Evolutionary conservation across 2,888 invertebrate genomes (phyloP).

Genomic region (Drosophila nr. medialis): DNA sequence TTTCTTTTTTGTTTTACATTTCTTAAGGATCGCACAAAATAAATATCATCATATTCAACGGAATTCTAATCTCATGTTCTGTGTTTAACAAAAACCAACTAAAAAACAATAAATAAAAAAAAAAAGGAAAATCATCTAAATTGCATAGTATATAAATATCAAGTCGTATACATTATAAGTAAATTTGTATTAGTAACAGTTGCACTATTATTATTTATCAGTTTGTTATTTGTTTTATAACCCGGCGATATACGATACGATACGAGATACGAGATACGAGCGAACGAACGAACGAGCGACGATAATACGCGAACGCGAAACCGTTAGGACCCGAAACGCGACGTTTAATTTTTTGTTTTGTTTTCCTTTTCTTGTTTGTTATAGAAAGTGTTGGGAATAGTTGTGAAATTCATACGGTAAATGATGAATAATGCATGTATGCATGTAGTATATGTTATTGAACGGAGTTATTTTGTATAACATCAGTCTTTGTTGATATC

Average conservation of each 20-base stretch:
- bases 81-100: slow-evolving; percentile 41
- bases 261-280: slow-evolving; percentile 51
- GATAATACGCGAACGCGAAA: slow-evolving; percentile 82
- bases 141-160: slow-evolving; percentile 58
- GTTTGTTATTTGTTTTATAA: slow-evolving; percentile 37
- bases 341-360: slow-evolving; percentile 49
- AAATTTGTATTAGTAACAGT: slow-evolving; percentile 76
- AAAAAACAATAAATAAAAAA: slow-evolving; percentile 27
- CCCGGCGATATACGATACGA: slow-evolving; percentile 68
- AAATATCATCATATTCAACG: slow-evolving; percentile 61
- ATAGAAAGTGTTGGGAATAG: slow-evolving; percentile 50
- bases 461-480: slow-evolving; percentile 57
- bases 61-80: slow-evolving; percentile 64
- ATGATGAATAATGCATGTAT: slow-evolving; percentile 35
- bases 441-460: slow-evolving; percentile 42
- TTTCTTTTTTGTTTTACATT: slow-evolving; percentile 15
- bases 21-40: slow-evolving; percentile 60
- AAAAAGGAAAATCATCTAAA: slow-evolving; percentile 36
- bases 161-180: slow-evolving; percentile 68
- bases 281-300: slow-evolving; percentile 82
- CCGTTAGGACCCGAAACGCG: slow-evolving; percentile 82
- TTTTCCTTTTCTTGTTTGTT: slow-evolving; percentile 22
- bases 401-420: slow-evolving; percentile 38
- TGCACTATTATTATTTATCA: slow-evolving; percentile 71
- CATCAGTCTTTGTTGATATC: slow-evolving; percentile 71